Conservation (phyloP, 2,888 invertebrate genomes). For the Coleophora deauratella region DNA sequence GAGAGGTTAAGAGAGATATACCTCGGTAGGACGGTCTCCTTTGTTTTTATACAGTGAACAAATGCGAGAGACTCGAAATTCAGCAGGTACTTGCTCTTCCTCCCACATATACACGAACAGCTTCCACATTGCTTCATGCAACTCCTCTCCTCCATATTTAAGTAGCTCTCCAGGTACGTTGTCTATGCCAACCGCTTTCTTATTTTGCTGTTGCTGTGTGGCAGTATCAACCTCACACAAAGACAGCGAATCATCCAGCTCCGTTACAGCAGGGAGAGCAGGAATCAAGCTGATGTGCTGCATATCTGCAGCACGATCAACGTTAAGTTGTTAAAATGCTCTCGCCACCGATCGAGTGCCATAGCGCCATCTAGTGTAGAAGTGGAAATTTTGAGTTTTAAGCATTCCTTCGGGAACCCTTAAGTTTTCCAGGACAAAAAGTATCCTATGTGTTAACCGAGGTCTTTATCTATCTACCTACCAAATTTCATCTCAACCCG, state of each 20-base stretch:
- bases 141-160: conserved; percentile 12
- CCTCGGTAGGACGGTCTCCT: conserved; percentile 15
- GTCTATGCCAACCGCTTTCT: conserved; percentile 12
- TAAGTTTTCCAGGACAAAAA: no score
- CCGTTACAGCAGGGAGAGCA: not conserved
- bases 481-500: no score
- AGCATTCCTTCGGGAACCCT: no score
- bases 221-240: conserved; percentile 7
- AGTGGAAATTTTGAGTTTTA: no score
- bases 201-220: conserved; percentile 10
- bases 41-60: no score
- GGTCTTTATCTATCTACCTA: no score
- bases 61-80: conserved; percentile 4
- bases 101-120: no score
- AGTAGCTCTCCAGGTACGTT: conserved; percentile 9
- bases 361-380: no score
- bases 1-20: conserved; percentile 8
- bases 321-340: no score
- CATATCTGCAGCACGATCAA: conserved; percentile 5
- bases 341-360: no score
- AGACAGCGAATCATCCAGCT: conserved; percentile 4
- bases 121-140: conserved; percentile 6
- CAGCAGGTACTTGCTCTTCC: conserved; percentile 3
- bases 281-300: conserved; percentile 2
- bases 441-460: no score